Evolutionary conservation across 53 echinoderm and acorn worm species (phyloP).

Genomic region (Antedon mediterranea): DNA sequence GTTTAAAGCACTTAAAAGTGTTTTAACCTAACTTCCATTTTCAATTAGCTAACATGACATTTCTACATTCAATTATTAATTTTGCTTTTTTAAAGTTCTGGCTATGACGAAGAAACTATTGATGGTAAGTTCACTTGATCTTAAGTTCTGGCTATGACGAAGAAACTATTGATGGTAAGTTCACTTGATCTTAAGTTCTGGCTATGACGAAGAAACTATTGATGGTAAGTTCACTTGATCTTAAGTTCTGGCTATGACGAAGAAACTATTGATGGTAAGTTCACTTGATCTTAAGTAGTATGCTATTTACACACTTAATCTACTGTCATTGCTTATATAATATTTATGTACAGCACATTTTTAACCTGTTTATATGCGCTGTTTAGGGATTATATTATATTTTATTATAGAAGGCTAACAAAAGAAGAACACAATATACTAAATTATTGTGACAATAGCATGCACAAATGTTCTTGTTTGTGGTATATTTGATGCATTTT

Average conservation of each 20-base stretch:
- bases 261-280: constrained; percentile 80
- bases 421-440: no score
- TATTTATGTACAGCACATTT: no score
- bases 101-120: constrained; percentile 61
- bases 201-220: constrained; percentile 61
- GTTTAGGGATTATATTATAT: no score
- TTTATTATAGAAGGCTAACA: no score
- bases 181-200: constrained; percentile 37
- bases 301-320: not conserved
- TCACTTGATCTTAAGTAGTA: not conserved
- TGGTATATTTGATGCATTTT: not conserved
- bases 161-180: constrained; percentile 33
- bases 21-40: no score
- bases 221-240: not conserved
- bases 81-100: constrained; percentile 70
- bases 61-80: no score
- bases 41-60: no score
- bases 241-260: constrained; percentile 65
- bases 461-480: not conserved
- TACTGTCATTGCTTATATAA: not conserved
- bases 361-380: no score
- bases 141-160: constrained; percentile 65
- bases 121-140: not conserved
- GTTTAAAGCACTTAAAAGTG: no score
- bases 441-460: no score